A percentile compares a stretch with the other conserved stretches of the same genome.
These are phyloP conservation scores for Ageneiosus marmoratus DNA, from an alignment of 2,113 vertebrate species.

Conservation along the genomic window DNA sequence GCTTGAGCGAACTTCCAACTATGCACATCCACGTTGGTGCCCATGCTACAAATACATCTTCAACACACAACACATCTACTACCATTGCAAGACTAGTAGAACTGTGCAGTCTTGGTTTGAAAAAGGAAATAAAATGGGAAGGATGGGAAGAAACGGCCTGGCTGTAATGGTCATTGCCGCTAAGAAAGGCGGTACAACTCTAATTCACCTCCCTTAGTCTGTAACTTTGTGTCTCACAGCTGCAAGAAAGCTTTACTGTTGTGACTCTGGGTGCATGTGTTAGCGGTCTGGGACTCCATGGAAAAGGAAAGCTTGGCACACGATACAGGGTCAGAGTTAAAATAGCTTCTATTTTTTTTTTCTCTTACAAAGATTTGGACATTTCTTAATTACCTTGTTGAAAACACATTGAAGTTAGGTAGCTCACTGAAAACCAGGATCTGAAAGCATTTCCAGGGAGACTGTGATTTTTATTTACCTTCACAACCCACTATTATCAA, in stretches of 20 bases:
- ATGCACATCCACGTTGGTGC: conserved; percentile 28
- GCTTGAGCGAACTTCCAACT: conserved; percentile 50
- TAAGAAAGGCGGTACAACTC: conserved; percentile 18
- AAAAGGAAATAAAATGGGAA: conserved; percentile 2
- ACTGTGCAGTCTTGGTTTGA: background rate
- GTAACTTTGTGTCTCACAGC: conserved; percentile 31
- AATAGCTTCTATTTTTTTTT: conserved; percentile 71
- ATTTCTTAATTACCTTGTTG: background rate
- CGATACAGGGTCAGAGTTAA: conserved; percentile 76
- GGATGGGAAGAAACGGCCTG: conserved; percentile 3
- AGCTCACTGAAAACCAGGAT: background rate
- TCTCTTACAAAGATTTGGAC: background rate
- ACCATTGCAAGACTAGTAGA: background rate
- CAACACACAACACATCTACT: conserved; percentile 26
- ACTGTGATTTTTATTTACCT: background rate
- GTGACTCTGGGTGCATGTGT: conserved; percentile 19
- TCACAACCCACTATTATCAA: background rate
- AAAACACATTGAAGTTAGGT: background rate
- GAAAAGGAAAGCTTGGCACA: conserved; percentile 64
- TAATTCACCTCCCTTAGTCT: conserved; percentile 35
- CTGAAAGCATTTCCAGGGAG: background rate
- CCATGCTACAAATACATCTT: conserved; percentile 37
- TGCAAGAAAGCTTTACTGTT: conserved; percentile 42
- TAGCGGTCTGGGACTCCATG: conserved; percentile 17
- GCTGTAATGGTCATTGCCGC: conserved; percentile 21